Conservation (phyloP, 2,888 invertebrate species). For the Clunio marinus region DNA sequence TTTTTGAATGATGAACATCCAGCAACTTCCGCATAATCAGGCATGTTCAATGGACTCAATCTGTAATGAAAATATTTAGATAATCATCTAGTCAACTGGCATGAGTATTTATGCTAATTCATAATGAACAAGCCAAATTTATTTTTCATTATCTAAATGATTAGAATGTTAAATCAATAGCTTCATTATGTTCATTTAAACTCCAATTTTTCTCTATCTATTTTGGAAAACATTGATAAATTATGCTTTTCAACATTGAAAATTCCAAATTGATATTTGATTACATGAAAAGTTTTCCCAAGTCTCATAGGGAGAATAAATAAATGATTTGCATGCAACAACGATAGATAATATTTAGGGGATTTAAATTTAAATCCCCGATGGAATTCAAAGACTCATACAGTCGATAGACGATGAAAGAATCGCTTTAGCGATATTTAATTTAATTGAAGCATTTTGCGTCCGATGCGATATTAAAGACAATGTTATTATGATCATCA, state of each 20-base stretch:
- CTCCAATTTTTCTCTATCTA: too few species aligned
- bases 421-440: conserved; percentile 1
- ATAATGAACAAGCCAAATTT: neutral
- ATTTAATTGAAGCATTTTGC: conserved; percentile 4
- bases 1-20: conserved; percentile 53
- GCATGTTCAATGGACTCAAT: conserved; percentile 52
- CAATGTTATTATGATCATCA: neutral
- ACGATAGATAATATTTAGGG: neutral
- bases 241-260: conserved; percentile 16
- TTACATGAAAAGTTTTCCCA: conserved; percentile 3
- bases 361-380: neutral
- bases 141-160: neutral
- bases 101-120: neutral
- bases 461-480: neutral
- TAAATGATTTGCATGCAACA: neutral
- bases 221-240: too few species aligned
- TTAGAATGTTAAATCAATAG: too few species aligned
- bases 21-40: conserved; percentile 52
- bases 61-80: conserved; percentile 45
- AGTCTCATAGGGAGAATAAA: neutral
- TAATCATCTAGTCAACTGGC: too few species aligned
- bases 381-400: neutral
- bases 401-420: too few species aligned
- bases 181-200: too few species aligned
- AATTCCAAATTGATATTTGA: conserved; percentile 26